Conservation (phyloP, 2,113 vertebrate genomes). For the Blennius ocellaris region DNA sequence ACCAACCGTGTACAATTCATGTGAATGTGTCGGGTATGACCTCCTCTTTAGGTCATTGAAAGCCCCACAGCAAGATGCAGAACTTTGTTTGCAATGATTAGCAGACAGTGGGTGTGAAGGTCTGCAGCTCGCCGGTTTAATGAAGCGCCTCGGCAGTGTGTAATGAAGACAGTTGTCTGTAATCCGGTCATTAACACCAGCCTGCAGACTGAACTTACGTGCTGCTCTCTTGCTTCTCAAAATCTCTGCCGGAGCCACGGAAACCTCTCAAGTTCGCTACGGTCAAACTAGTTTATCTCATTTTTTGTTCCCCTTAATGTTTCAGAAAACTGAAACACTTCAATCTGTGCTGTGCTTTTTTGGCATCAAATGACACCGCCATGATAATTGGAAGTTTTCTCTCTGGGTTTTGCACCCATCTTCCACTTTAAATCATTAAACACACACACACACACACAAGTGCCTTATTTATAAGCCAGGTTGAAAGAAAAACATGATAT, state of each 20-base stretch:
- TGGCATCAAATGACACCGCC: too few relatives aligned
- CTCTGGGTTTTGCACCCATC: neutral
- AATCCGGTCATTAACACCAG: constrained; percentile 41
- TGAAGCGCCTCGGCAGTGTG: constrained; percentile 13
- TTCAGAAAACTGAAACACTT: too few relatives aligned
- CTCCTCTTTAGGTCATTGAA: constrained; percentile 6
- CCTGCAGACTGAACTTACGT: neutral
- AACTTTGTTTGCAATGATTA: constrained; percentile 9
- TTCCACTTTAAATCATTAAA: too few relatives aligned
- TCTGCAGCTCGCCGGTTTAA: constrained; percentile 36
- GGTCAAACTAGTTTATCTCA: too few relatives aligned
- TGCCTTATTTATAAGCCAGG: neutral
- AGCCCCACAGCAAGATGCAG: neutral
- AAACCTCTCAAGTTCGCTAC: neutral
- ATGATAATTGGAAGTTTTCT: too few relatives aligned
- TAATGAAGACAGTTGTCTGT: constrained; percentile 17
- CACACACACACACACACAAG: neutral
- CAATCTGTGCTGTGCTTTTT: too few relatives aligned
- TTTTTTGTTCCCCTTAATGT: too few relatives aligned
- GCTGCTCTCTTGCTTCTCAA: neutral
- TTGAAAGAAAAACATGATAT: neutral
- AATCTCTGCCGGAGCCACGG: neutral
- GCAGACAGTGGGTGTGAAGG: neutral
- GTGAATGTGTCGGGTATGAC: neutral
- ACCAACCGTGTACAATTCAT: neutral